Evolutionary conservation across 2,888 invertebrate species (phyloP).

Genomic region (Eutolmus rufibarbis): DNA sequence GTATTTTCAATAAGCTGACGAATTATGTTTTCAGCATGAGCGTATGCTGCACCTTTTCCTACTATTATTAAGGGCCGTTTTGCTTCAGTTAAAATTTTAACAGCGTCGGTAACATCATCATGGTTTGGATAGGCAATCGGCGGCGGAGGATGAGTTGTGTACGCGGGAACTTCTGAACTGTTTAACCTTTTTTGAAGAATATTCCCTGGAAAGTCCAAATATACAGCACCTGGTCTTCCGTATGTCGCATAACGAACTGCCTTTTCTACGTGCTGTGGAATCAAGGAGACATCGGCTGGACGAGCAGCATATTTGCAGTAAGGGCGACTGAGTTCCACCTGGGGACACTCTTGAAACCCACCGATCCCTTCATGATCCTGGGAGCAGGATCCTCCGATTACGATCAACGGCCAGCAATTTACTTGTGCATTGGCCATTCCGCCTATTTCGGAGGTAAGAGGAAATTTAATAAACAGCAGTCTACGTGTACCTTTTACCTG

Average conservation of each 20-base stretch:
- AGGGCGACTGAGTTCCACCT: constrained; percentile 84
- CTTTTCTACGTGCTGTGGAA: constrained; percentile 91
- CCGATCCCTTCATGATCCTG: constrained; percentile 94
- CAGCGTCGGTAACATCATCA: constrained; percentile 73
- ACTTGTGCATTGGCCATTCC: constrained; percentile 98
- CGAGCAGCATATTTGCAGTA: constrained; percentile 92
- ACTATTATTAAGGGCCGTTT: constrained; percentile 86
- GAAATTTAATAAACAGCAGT: no score
- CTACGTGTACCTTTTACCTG: constrained; percentile 64
- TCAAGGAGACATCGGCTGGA: constrained; percentile 80
- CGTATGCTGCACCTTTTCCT: constrained; percentile 90
- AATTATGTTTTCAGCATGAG: constrained; percentile 76
- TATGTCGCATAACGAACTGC: constrained; percentile 83
- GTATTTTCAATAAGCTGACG: constrained; percentile 74
- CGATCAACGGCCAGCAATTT: constrained; percentile 94
- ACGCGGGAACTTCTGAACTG: constrained; percentile 56
- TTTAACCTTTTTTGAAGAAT: constrained; percentile 67
- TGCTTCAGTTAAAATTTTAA: constrained; percentile 73
- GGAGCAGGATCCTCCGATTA: constrained; percentile 91
- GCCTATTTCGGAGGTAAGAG: constrained; percentile 64
- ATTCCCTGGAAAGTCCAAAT: constrained; percentile 92
- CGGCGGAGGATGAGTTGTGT: constrained; percentile 63
- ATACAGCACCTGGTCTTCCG: constrained; percentile 89
- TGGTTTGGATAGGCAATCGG: constrained; percentile 78
- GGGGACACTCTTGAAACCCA: constrained; percentile 94